phyloP scores from a whole-genome alignment of 2,113 vertebrate genomes.

The Stercorarius parasiticus region DNA sequence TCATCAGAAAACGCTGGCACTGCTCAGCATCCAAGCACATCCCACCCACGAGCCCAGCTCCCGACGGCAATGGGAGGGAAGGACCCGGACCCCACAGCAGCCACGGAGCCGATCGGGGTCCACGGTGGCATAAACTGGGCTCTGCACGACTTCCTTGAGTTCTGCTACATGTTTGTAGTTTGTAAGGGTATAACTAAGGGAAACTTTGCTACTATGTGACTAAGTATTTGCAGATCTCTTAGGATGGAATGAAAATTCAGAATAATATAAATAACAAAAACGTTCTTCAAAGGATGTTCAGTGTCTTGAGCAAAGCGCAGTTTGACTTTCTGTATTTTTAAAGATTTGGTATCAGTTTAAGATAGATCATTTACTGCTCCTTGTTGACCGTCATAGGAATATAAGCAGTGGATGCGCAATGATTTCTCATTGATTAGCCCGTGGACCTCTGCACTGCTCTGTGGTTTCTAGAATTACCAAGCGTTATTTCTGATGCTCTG shows the following conservation, averaged over 20 bases:
- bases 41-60: fast-evolving
- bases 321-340: background rate
- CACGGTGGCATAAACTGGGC: background rate
- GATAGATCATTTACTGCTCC: background rate
- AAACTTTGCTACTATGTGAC: background rate
- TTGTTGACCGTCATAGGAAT: background rate
- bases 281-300: background rate
- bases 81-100: background rate
- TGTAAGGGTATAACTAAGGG: background rate
- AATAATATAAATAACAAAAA: background rate
- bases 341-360: background rate
- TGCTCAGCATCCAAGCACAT: background rate
- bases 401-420: background rate
- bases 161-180: background rate
- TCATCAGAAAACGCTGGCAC: background rate
- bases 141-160: background rate
- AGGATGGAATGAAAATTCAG: background rate
- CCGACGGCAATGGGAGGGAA: fast-evolving
- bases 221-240: background rate
- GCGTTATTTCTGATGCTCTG: background rate
- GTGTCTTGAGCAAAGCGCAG: background rate
- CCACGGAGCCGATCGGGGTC: fast-evolving
- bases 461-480: background rate
- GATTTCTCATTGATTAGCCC: background rate
- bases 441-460: background rate